Percentiles rank a stretch among this genome's conserved stretches.
phyloP scores from a whole-genome alignment of 2,888 invertebrate genomes.

The Campoletis raptor region DNA sequence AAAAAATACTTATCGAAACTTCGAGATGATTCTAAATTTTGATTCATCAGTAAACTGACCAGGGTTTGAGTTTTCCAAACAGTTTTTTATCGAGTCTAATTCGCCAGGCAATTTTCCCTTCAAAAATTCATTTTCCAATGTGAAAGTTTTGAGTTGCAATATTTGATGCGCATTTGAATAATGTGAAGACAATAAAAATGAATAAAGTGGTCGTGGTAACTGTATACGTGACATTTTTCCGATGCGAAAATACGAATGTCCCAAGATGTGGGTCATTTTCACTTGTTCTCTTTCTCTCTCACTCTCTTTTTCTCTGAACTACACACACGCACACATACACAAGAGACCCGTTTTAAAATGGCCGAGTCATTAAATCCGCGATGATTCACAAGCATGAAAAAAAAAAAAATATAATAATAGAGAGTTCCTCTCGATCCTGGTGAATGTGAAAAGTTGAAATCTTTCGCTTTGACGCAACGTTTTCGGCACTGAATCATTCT shows the following conservation, averaged over 20 bases:
- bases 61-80: not conserved
- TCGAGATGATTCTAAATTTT: too few species aligned
- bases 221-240: slow-evolving; percentile 43
- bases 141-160: slow-evolving; percentile 24
- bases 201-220: not conserved
- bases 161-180: not conserved
- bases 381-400: slow-evolving; percentile 8
- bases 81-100: not conserved
- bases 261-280: slow-evolving; percentile 61
- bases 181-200: slow-evolving; percentile 4
- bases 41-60: too few species aligned
- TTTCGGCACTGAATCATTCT: slow-evolving; percentile 31
- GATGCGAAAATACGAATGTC: slow-evolving; percentile 50
- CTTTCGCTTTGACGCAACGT: slow-evolving; percentile 51
- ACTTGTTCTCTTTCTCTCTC: slow-evolving; percentile 38
- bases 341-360: slow-evolving; percentile 4
- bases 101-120: not conserved
- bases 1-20: too few species aligned
- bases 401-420: not conserved
- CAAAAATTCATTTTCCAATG: not conserved
- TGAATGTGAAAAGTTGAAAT: slow-evolving; percentile 23
- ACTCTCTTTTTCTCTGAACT: slow-evolving; percentile 17
- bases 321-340: not conserved
- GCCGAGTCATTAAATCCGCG: slow-evolving; percentile 19
- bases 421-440: slow-evolving; percentile 30